phyloP scores from a whole-genome alignment of 1,140 invertebrate species.

The Psix sp. region DNA sequence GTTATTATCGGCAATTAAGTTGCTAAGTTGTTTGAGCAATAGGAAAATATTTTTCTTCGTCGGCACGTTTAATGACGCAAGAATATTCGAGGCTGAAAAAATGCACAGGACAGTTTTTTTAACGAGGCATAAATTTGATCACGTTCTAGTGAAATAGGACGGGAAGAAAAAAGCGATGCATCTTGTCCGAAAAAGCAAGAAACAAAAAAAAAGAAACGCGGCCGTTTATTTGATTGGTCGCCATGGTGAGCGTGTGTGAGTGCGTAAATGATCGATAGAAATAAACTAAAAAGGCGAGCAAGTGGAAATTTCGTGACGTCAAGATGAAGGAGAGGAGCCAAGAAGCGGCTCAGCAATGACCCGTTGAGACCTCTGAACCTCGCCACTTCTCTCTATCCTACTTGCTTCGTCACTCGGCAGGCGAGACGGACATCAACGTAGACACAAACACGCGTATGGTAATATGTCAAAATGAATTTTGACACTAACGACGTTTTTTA shows the following conservation, averaged over 20 bases:
- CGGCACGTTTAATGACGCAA: too few relatives aligned
- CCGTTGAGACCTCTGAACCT: constrained; percentile 67
- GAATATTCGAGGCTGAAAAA: too few relatives aligned
- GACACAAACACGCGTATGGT: constrained; percentile 4
- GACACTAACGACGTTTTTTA: constrained; percentile 53
- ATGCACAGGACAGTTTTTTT: too few relatives aligned
- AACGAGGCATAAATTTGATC: too few relatives aligned
- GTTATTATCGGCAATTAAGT: too few relatives aligned
- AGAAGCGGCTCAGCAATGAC: constrained; percentile 59
- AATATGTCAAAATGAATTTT: constrained; percentile 39
- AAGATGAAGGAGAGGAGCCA: constrained; percentile 56
- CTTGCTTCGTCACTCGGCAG: constrained; percentile 56
- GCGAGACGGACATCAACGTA: constrained; percentile 38
- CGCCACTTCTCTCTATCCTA: constrained; percentile 35
- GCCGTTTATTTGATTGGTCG: constrained; percentile 31
- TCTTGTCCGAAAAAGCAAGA: constrained; percentile 9
- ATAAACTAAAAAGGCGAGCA: constrained; percentile 59
- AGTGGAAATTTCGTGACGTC: constrained; percentile 71
- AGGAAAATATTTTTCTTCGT: too few relatives aligned
- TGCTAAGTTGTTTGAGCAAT: too few relatives aligned
- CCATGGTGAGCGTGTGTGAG: neutral
- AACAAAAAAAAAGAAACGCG: constrained; percentile 43
- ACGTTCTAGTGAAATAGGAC: too few relatives aligned
- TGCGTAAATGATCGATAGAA: constrained; percentile 40
- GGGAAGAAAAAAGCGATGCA: neutral